phyloP scores from a whole-genome alignment of 2,888 invertebrate genomes.

The Molorchus minor region DNA sequence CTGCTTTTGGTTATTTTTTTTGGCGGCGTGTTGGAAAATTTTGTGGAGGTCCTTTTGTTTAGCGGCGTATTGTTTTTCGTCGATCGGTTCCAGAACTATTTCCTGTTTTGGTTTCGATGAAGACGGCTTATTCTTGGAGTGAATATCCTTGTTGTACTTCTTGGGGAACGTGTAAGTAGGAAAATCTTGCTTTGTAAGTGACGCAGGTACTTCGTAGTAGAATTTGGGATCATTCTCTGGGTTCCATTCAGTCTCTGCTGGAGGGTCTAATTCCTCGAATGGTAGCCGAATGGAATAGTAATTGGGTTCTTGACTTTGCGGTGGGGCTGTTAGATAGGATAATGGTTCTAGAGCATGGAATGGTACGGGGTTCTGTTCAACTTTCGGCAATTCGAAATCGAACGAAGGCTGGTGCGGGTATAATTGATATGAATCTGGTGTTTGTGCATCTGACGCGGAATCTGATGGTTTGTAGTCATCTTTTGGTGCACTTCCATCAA shows the following conservation, averaged over 20 bases:
- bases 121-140: slow-evolving; percentile 56
- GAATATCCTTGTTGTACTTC: slow-evolving; percentile 66
- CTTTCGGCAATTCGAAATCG: slow-evolving; percentile 53
- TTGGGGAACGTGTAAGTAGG: slow-evolving; percentile 70
- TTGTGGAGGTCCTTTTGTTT: slow-evolving; percentile 57
- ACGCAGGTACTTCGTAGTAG: slow-evolving; percentile 60
- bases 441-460: slow-evolving; percentile 30
- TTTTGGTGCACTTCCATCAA: slow-evolving; percentile 21
- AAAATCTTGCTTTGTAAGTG: slow-evolving; percentile 58
- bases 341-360: slow-evolving; percentile 54
- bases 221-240: slow-evolving; percentile 58
- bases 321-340: slow-evolving; percentile 51
- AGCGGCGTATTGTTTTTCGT: slow-evolving; percentile 57
- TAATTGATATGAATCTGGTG: slow-evolving; percentile 38
- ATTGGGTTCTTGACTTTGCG: slow-evolving; percentile 37
- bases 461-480: slow-evolving; percentile 36
- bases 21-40: slow-evolving; percentile 61
- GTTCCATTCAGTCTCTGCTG: slow-evolving; percentile 60
- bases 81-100: slow-evolving; percentile 61
- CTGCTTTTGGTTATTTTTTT: slow-evolving; percentile 66
- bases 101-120: slow-evolving; percentile 62
- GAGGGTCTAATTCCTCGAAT: slow-evolving; percentile 63
- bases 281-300: slow-evolving; percentile 59
- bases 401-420: slow-evolving; percentile 42
- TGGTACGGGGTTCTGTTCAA: slow-evolving; percentile 49